Evolutionary conservation across 2,888 invertebrate species (phyloP), one percentile per base, ranked within the genome.

Genomic region (Mycogona germanica): DNA sequence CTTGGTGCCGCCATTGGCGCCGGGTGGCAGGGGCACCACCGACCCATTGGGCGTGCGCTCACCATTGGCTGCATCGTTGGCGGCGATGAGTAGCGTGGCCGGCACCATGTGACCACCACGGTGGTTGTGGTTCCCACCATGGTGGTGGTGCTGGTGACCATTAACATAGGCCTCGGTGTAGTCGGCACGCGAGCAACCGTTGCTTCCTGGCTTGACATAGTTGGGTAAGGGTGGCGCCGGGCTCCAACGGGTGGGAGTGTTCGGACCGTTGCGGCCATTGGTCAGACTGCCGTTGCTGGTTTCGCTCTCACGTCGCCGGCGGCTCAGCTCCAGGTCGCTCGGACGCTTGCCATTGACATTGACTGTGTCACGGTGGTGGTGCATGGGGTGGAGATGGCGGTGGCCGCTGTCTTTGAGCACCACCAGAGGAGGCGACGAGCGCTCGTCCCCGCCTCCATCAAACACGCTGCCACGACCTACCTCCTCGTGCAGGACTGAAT

Each of bases 111-210:
- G n/a, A n/a, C n/a, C n/a, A n/a, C n/a, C n/a, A n/a, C n/a, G n/a
- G n/a, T n/a, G n/a, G n/a, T n/a, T n/a, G n/a, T n/a, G 26, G 48
- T 17, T n/a, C 28, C 26, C 30, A 46, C n/a, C n/a, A 14, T n/a
- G n/a, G n/a, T n/a, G n/a, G n/a, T n/a, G n/a, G n/a, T n/a, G n/a
- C 29, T 55, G 37, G 26, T 58, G 57, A 29, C 64, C 65, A 37
- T 62, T 63, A 45, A 59, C 61, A 57, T 70, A 70, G 23, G 60
- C 67, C 1, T 79, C 79, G 21, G 84, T 83, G 62, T 55, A 47
- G 5, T 87, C 86, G n/a, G 84, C 84, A 64, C 85, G 84, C 56
- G 41, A 17, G 58, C 53, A 26, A 55, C 45, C 52, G 55, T 25
- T 55, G 57, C 50, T 53, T n/a, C n/a, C n/a, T n/a, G n/a, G n/a